Percentiles rank a stretch among this genome's conserved stretches.
Evolutionary conservation across 2,797 vertebrate genomes (phyloP).

Genomic region (Clarias platycephalus): DNA sequence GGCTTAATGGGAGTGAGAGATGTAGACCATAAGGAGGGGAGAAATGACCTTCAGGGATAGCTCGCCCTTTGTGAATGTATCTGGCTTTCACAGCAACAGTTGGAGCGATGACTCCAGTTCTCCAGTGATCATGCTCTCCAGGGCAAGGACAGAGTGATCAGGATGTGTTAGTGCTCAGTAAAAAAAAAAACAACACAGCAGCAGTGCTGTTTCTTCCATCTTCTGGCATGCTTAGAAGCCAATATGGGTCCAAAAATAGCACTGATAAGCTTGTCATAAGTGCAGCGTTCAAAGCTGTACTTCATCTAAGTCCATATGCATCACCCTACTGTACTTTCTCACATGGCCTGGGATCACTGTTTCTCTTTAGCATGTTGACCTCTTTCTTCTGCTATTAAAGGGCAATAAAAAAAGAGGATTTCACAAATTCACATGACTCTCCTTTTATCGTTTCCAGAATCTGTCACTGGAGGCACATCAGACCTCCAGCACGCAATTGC

Average conservation of each 20-base stretch:
- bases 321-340: conserved; percentile 60
- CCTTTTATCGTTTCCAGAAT: background rate
- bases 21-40: conserved; percentile 31
- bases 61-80: conserved; percentile 44
- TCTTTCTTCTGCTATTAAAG: conserved; percentile 27
- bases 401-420: conserved; percentile 49
- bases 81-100: conserved; percentile 40
- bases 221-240: conserved; percentile 11
- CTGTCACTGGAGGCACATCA: background rate
- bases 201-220: conserved; percentile 15
- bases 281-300: conserved; percentile 46
- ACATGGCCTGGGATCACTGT: conserved; percentile 56
- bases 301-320: conserved; percentile 43
- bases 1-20: conserved; percentile 45
- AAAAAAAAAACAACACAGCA: conserved; percentile 5
- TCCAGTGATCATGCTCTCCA: conserved; percentile 44
- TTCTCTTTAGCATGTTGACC: conserved; percentile 58
- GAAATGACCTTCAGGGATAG: conserved; percentile 52
- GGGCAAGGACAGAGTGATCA: conserved; percentile 43
- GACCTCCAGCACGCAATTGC: background rate
- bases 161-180: conserved; percentile 34
- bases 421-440: conserved; percentile 49
- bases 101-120: conserved; percentile 48
- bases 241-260: conserved; percentile 23
- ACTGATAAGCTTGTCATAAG: conserved; percentile 23